Conservation (phyloP, 2,888 invertebrate species). For the Cordylochernes scorpioides region DNA sequence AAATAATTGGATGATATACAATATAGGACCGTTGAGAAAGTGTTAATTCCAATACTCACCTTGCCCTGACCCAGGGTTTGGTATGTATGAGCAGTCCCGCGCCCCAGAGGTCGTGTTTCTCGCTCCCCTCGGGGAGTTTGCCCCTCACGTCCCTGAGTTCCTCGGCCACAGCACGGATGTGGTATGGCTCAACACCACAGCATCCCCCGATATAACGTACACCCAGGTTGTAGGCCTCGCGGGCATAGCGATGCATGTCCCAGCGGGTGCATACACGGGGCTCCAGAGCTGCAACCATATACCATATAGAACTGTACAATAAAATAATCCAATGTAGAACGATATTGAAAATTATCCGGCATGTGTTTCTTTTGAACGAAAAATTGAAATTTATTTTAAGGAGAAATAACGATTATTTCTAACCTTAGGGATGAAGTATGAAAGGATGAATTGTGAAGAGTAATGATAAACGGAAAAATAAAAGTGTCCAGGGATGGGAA, state of each 20-base stretch:
- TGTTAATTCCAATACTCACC: conserved; percentile 16
- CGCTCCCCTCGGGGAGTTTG: conserved; percentile 16
- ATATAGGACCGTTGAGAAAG: no score
- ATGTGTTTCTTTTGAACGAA: no score
- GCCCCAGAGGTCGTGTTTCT: conserved; percentile 23
- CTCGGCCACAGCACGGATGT: conserved; percentile 22
- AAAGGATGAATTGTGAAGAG: no score
- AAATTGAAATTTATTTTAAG: no score
- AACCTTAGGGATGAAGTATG: no score
- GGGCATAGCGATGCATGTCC: conserved; percentile 23
- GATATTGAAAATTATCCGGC: no score
- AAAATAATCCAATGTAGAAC: no score
- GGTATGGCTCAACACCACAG: conserved; percentile 24
- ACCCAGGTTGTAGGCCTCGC: conserved; percentile 22
- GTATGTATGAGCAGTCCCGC: conserved; percentile 23
- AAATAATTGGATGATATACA: not conserved
- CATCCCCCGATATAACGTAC: conserved; percentile 24
- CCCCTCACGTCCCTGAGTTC: conserved; percentile 20
- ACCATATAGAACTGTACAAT: no score
- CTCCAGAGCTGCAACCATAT: conserved; percentile 18
- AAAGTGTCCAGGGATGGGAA: no score
- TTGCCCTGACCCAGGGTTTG: conserved; percentile 24
- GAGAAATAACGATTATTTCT: no score
- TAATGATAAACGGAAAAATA: no score
- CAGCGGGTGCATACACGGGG: conserved; percentile 21